These are phyloP conservation scores for Meloidogyne chitwoodi DNA, from an alignment of 1,140 invertebrate species.

Conservation along the genomic window DNA sequence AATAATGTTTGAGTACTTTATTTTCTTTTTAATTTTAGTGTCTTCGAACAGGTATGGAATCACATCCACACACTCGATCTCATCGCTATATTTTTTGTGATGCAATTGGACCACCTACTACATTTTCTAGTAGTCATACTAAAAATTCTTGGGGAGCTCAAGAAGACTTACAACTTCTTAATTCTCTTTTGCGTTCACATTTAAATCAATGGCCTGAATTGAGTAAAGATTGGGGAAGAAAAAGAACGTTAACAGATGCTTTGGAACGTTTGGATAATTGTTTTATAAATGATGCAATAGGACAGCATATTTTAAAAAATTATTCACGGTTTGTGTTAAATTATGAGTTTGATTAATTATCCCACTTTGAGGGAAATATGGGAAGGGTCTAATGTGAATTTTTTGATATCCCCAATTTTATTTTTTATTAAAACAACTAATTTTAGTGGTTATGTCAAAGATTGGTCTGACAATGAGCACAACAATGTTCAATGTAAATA, in stretches of 20 bases:
- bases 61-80: conserved; percentile 15
- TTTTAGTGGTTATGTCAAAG: conserved; percentile 1
- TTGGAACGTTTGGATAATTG: conserved; percentile 24
- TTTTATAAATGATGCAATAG: conserved; percentile 23
- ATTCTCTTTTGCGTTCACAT: conserved; percentile 17
- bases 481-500: not conserved
- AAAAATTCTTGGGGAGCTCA: conserved; percentile 20
- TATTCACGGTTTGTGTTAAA: not conserved
- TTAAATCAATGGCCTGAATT: conserved; percentile 28
- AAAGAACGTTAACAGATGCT: conserved; percentile 16
- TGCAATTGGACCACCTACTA: conserved; percentile 9
- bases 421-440: too few relatives aligned
- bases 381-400: too few relatives aligned
- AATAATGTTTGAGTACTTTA: too few relatives aligned
- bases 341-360: too few relatives aligned
- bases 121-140: not conserved
- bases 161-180: conserved; percentile 22
- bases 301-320: conserved; percentile 18
- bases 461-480: not conserved
- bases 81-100: conserved; percentile 20
- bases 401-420: too few relatives aligned
- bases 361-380: not conserved
- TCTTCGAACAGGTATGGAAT: conserved; percentile 22
- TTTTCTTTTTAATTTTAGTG: conserved; percentile 25
- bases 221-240: conserved; percentile 21